Conservation (phyloP, 1,140 invertebrate genomes). For the Batillaria attramentaria region DNA sequence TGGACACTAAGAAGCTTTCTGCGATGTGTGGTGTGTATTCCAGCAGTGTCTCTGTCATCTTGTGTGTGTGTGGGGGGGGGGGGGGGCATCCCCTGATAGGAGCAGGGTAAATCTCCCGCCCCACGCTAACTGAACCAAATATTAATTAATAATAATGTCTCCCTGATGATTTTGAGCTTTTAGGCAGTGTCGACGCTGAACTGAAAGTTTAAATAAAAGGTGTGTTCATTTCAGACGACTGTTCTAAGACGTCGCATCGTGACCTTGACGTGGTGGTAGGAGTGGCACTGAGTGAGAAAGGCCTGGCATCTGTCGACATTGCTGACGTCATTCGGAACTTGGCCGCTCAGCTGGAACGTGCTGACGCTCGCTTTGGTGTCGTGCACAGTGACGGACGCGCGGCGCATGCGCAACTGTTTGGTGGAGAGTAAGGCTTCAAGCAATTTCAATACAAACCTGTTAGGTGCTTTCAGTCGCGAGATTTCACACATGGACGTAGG, state of each 20-base stretch:
- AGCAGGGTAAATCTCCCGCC: background rate
- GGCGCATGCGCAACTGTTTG: conserved; percentile 20
- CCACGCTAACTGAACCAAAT: background rate
- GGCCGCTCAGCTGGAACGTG: background rate
- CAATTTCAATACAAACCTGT: background rate
- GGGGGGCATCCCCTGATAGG: background rate
- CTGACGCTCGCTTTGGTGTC: conserved; percentile 3
- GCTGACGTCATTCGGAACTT: background rate
- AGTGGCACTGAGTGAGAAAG: background rate
- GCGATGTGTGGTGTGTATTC: background rate
- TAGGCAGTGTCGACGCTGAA: background rate
- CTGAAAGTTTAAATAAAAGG: background rate
- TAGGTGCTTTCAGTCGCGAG: background rate
- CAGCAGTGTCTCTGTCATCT: background rate
- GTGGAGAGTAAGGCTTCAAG: conserved; percentile 14
- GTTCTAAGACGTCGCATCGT: background rate
- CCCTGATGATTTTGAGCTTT: background rate
- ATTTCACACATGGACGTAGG: background rate
- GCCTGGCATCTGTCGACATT: background rate
- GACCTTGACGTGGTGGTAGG: conserved; percentile 11
- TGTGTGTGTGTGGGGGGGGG: background rate
- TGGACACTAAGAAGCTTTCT: background rate
- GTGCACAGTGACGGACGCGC: conserved; percentile 4
- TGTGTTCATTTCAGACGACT: background rate
- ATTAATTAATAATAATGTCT: too few species aligned